A percentile compares a stretch with the other conserved stretches of the same genome.
phyloP scores from a whole-genome alignment of 2,888 invertebrate species.

The Drosophila neotestacea region DNA sequence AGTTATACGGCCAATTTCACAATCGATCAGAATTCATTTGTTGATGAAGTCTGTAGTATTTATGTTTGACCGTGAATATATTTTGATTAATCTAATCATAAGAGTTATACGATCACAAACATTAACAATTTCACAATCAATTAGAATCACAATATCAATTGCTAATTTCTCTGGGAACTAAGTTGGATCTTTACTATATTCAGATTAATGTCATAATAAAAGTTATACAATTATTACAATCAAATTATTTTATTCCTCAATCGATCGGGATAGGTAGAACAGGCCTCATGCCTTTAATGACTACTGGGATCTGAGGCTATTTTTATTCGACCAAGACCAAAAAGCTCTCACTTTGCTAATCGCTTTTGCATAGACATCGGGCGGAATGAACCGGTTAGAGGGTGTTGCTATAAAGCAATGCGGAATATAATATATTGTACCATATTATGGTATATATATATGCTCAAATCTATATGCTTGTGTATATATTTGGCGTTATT shows the following conservation, averaged over 20 bases:
- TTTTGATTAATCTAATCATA: constrained; percentile 5
- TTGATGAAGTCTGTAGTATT: background rate
- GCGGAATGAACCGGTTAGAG: constrained; percentile 59
- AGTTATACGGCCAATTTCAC: constrained; percentile 4
- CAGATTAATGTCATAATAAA: background rate
- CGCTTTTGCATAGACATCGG: constrained; percentile 15
- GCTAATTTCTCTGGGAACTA: background rate
- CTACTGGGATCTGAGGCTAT: constrained; percentile 37
- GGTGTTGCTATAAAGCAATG: constrained; percentile 34
- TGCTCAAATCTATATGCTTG: constrained; percentile 3
- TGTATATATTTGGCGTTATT: constrained; percentile 33
- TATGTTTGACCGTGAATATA: background rate
- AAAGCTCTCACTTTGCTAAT: constrained; percentile 28
- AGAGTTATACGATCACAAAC: background rate
- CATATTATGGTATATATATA: background rate
- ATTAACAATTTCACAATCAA: background rate
- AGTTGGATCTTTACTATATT: background rate
- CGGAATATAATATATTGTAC: constrained; percentile 19
- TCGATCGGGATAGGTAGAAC: background rate
- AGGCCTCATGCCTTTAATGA: background rate
- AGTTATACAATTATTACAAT: background rate
- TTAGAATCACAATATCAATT: background rate
- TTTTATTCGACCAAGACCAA: constrained; percentile 43
- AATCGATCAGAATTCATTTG: constrained; percentile 1
- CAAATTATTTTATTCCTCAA: background rate